A percentile compares a stretch with the other conserved stretches of the same genome.
Conservation (phyloP, 2,113 vertebrate species). For the Platichthys flesus region DNA sequence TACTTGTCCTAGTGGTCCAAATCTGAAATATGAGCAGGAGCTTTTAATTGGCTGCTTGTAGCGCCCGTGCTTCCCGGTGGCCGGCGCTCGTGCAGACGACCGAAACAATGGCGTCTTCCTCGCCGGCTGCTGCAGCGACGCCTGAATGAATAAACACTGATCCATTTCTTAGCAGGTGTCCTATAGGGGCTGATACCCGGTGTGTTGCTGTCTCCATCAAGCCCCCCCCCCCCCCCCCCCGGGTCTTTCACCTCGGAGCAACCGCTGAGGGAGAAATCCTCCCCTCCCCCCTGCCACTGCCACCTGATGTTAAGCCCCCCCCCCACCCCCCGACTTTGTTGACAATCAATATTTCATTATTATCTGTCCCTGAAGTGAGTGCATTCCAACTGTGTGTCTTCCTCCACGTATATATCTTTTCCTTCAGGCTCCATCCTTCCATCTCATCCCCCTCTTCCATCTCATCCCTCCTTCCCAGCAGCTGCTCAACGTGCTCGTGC, state of each 20-base stretch:
- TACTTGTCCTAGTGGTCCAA: constrained; percentile 7
- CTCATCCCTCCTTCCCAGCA: constrained; percentile 2
- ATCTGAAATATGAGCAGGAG: not conserved
- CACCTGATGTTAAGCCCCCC: constrained; percentile 30
- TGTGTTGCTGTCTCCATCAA: constrained; percentile 38
- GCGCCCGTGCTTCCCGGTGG: constrained; percentile 28
- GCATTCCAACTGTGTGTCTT: constrained; percentile 50
- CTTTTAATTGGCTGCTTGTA: constrained; percentile 65
- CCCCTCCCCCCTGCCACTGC: not conserved
- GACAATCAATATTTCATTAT: constrained; percentile 75
- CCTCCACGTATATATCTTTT: constrained; percentile 21
- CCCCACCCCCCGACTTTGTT: constrained; percentile 41
- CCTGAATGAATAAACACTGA: constrained; percentile 32
- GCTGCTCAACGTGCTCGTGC: constrained; percentile 21
- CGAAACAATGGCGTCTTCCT: constrained; percentile 22
- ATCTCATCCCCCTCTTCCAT: not conserved
- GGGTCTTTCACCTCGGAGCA: constrained; percentile 12
- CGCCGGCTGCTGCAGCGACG: constrained; percentile 20
- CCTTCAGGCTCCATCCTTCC: not conserved
- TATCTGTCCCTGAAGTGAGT: constrained; percentile 59
- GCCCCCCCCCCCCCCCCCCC: not conserved
- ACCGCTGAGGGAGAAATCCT: constrained; percentile 26
- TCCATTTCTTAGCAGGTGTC: constrained; percentile 41
- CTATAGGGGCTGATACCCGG: constrained; percentile 20
- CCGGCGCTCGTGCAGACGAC: constrained; percentile 39